A percentile compares a stretch with the other conserved stretches of the same genome.
Evolutionary conservation across 2,888 invertebrate species (phyloP).

Genomic region (Toxonevra muliebris): DNA sequence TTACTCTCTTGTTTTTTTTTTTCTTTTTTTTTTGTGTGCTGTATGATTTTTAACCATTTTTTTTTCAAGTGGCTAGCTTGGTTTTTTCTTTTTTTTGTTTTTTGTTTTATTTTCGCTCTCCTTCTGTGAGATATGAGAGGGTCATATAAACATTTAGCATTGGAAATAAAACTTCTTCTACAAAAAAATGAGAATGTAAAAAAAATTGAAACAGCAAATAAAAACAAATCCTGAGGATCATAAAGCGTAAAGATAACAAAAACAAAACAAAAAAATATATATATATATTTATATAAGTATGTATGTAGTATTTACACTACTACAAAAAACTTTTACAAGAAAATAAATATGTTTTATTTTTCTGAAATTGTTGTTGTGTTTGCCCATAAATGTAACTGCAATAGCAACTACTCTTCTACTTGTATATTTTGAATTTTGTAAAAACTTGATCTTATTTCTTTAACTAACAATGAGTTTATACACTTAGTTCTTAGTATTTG

Average conservation of each 20-base stretch:
- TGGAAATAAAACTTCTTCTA: not conserved
- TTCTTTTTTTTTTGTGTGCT: too few species aligned
- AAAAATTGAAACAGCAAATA: slow-evolving; percentile 35
- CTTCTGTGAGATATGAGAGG: not conserved
- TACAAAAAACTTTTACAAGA: too few species aligned
- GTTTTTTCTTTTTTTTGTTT: not conserved
- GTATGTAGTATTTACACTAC: not conserved
- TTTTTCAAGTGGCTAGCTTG: slow-evolving; percentile 8
- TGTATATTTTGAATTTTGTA: too few species aligned
- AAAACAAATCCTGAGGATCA: slow-evolving; percentile 42
- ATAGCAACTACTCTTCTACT: too few species aligned
- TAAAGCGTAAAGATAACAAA: slow-evolving; percentile 58
- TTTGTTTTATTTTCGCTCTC: not conserved
- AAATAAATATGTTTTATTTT: too few species aligned
- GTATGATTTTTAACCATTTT: too few species aligned
- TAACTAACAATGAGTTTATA: too few species aligned
- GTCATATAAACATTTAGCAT: slow-evolving; percentile 4
- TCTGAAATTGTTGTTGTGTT: too few species aligned
- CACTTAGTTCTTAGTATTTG: too few species aligned
- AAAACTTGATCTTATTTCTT: too few species aligned
- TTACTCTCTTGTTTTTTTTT: not conserved
- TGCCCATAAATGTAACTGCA: not conserved
- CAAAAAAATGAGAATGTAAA: not conserved
- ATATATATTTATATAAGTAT: slow-evolving; percentile 21
- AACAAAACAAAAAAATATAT: too few species aligned